Conservation (phyloP, 2,888 invertebrate species). For the Entomobrya proxima region DNA sequence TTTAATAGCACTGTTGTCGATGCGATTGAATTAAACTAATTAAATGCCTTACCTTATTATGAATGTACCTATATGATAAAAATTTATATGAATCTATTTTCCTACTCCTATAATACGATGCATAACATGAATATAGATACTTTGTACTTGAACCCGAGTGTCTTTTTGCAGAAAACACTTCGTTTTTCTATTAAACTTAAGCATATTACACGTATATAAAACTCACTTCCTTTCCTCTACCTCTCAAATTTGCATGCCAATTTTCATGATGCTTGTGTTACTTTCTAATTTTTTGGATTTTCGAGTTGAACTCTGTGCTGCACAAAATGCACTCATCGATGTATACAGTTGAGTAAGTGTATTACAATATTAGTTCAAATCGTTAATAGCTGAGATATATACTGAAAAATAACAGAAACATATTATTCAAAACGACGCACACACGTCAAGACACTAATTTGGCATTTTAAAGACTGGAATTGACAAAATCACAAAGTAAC, state of each 20-base stretch:
- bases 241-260: neutral
- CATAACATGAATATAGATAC: constrained; percentile 40
- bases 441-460: constrained; percentile 19
- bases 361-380: neutral
- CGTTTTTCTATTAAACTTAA: constrained; percentile 7
- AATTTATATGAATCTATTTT: constrained; percentile 6
- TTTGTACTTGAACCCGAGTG: constrained; percentile 70
- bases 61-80: neutral
- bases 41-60: neutral
- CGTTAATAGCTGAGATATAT: neutral
- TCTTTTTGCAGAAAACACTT: constrained; percentile 66
- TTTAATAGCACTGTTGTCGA: constrained; percentile 24
- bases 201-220: constrained; percentile 10
- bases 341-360: constrained; percentile 14
- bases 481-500: constrained; percentile 60
- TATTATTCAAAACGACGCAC: neutral
- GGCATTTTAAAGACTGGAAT: constrained; percentile 66
- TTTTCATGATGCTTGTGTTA: neutral
- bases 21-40: constrained; percentile 22
- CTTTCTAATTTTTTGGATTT: neutral
- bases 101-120: neutral
- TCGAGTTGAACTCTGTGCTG: constrained; percentile 17
- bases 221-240: neutral
- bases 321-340: constrained; percentile 28
- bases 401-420: neutral